Evolutionary conservation across 2,113 vertebrate genomes (phyloP).

Genomic region (Strix uralensis): DNA sequence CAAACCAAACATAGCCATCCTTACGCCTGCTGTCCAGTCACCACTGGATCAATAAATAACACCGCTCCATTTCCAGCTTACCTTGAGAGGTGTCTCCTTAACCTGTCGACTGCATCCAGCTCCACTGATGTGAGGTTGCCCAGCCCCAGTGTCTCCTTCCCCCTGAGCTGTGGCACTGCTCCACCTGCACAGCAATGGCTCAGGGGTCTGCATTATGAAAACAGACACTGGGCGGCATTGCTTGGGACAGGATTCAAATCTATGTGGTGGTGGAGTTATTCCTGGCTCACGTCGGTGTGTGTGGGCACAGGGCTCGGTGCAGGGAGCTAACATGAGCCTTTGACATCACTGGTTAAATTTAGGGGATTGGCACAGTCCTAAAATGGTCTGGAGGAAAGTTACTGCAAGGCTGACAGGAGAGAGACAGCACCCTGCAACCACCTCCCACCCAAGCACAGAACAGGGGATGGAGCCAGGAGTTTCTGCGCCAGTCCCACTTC

Average conservation of each 20-base stretch:
- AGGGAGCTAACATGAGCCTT: background rate
- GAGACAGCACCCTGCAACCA: background rate
- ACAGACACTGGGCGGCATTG: fast-evolving
- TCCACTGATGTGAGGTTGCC: background rate
- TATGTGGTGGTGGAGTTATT: background rate
- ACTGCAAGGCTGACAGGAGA: background rate
- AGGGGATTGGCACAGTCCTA: background rate
- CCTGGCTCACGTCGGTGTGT: background rate
- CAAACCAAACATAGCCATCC: background rate
- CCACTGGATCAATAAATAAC: background rate
- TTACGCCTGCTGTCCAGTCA: background rate
- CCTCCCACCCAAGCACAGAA: background rate
- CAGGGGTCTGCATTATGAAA: background rate
- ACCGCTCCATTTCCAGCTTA: background rate
- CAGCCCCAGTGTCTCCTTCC: fast-evolving
- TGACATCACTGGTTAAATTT: constrained; percentile 43
- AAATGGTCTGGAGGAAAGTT: background rate
- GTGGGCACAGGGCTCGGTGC: background rate
- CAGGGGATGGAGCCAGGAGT: background rate
- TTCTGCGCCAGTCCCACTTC: background rate
- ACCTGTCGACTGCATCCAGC: fast-evolving
- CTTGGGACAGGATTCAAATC: background rate
- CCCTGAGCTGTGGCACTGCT: background rate
- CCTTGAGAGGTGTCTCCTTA: background rate
- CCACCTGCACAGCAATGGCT: background rate